Conservation (phyloP, 2,113 vertebrate species). For the Solea solea region DNA sequence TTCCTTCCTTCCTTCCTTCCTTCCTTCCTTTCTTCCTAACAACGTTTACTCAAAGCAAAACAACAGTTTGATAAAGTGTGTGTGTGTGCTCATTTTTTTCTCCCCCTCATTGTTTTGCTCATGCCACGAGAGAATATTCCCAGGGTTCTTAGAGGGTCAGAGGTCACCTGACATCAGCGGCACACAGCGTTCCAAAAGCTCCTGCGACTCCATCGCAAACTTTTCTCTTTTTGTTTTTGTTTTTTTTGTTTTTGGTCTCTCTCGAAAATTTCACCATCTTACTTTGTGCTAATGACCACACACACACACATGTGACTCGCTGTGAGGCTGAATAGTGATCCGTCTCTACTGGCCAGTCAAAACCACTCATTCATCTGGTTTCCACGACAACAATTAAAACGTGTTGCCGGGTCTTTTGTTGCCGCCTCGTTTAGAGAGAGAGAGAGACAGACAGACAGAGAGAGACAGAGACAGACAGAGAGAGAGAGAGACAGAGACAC, state of each 20-base stretch:
- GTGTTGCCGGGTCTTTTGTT: conserved; percentile 93
- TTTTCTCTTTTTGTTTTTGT: not conserved
- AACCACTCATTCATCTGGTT: conserved; percentile 98
- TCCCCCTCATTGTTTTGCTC: not conserved
- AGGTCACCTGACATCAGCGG: conserved; percentile 83
- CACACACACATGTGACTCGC: conserved; percentile 33
- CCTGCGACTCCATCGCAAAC: conserved; percentile 36
- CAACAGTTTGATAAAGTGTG: not conserved
- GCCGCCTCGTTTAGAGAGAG: conserved; percentile 86
- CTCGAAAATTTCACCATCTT: conserved; percentile 26
- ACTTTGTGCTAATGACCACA: conserved; percentile 52
- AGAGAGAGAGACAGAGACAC: not conserved
- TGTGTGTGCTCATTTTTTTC: not conserved
- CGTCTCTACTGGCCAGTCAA: conserved; percentile 92
- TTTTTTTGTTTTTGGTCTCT: not conserved
- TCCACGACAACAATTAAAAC: conserved; percentile 97
- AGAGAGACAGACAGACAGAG: conserved; percentile 49
- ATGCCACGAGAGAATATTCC: conserved; percentile 87
- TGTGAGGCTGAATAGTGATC: conserved; percentile 85
- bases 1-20: no score
- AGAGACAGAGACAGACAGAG: no score
- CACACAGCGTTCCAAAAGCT: conserved; percentile 73
- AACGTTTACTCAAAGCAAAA: no score
- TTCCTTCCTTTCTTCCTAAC: no score
- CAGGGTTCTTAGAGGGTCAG: conserved; percentile 87